Evolutionary conservation across 1,140 invertebrate species (phyloP).

Genomic region (Aphis gossypii): DNA sequence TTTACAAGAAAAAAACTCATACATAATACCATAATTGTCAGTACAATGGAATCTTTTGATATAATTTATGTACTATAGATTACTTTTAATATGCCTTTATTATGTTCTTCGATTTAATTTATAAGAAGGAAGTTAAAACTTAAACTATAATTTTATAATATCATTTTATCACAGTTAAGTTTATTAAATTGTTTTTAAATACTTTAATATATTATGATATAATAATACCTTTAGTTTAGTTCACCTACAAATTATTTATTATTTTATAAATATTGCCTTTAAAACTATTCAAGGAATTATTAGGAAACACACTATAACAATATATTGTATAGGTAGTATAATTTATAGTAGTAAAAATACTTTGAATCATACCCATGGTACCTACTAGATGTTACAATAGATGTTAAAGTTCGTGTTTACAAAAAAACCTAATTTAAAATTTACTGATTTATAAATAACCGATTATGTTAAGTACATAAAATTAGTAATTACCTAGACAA

Average conservation of each 20-base stretch:
- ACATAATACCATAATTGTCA: not conserved
- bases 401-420: not conserved
- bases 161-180: not conserved
- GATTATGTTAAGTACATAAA: not conserved
- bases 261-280: not conserved
- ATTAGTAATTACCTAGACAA: not conserved
- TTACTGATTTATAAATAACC: not conserved
- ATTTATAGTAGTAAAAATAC: not conserved
- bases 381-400: not conserved
- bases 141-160: not conserved
- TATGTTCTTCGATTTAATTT: not conserved
- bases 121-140: constrained; percentile 13
- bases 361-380: not conserved
- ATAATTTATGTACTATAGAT: not conserved
- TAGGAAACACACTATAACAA: too few species aligned
- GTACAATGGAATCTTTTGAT: constrained; percentile 19
- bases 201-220: not conserved
- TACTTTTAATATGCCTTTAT: constrained; percentile 22
- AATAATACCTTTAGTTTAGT: too few species aligned
- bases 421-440: not conserved
- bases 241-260: not conserved
- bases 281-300: not conserved
- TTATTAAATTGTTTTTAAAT: not conserved
- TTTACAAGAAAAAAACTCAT: constrained; percentile 19
- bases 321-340: not conserved